Evolutionary conservation across 2,888 invertebrate species (phyloP).

Genomic region (Patella depressa): DNA sequence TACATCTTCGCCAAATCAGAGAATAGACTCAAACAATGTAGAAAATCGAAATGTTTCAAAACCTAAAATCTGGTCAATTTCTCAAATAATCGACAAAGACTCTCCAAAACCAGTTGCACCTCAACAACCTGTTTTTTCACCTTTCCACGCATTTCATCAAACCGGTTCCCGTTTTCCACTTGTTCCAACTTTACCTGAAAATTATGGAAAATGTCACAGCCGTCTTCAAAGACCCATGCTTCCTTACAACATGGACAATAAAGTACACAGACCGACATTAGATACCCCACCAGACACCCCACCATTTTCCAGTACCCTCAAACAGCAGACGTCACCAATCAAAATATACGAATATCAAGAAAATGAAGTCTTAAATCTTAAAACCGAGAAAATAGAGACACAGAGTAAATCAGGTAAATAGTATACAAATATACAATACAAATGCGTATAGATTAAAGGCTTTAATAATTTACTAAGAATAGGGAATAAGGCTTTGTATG

Average conservation of each 20-base stretch:
- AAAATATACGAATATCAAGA: constrained; percentile 15
- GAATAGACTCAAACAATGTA: no score
- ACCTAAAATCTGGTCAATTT: constrained; percentile 49
- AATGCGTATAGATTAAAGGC: no score
- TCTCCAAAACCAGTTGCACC: constrained; percentile 4
- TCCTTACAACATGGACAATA: background rate
- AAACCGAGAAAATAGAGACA: constrained; percentile 16
- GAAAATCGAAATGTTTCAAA: constrained; percentile 24
- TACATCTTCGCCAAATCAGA: background rate
- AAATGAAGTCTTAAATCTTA: constrained; percentile 21
- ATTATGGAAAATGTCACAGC: background rate
- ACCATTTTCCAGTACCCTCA: constrained; percentile 14
- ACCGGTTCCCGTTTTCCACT: background rate
- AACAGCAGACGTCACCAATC: constrained; percentile 11
- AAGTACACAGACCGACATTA: constrained; percentile 18
- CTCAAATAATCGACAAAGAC: constrained; percentile 36
- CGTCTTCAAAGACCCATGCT: background rate
- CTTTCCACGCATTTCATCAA: background rate
- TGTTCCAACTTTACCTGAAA: constrained; percentile 1
- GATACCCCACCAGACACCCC: constrained; percentile 28
- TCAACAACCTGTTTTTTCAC: constrained; percentile 9
- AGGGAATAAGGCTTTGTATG: no score
- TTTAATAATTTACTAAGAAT: no score
- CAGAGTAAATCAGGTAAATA: constrained; percentile 1
- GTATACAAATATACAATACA: background rate